phyloP scores from a whole-genome alignment of 2,888 invertebrate species.

The Drosophila peninsularis region DNA sequence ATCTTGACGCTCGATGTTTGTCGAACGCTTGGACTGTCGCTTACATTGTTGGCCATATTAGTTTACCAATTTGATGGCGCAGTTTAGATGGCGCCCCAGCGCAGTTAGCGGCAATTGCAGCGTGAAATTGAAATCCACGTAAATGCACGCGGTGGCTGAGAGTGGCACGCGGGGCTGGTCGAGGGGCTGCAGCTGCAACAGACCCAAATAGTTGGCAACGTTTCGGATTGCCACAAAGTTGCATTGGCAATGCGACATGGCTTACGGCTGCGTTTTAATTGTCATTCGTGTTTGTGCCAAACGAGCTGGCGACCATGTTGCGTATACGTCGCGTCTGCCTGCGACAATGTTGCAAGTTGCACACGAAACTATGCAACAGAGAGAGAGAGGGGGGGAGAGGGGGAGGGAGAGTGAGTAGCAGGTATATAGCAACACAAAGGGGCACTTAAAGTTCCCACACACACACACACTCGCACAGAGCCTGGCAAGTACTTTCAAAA shows the following conservation, averaged over 20 bases:
- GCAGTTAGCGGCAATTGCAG: slow-evolving; percentile 13
- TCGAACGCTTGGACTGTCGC: slow-evolving; percentile 23
- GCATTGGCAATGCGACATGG: slow-evolving; percentile 42
- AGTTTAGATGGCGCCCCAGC: slow-evolving; percentile 16
- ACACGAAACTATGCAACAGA: slow-evolving; percentile 17
- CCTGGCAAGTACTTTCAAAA: slow-evolving; percentile 50
- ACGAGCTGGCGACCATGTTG: slow-evolving; percentile 55
- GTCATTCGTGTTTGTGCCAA: slow-evolving; percentile 47
- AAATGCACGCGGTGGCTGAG: slow-evolving; percentile 3
- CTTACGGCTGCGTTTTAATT: slow-evolving; percentile 60
- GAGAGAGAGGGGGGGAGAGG: background rate
- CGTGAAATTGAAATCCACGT: slow-evolving; percentile 45
- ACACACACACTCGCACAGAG: slow-evolving; percentile 8
- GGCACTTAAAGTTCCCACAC: slow-evolving; percentile 66
- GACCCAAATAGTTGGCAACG: slow-evolving; percentile 36
- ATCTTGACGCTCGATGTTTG: slow-evolving; percentile 40
- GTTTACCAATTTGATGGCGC: slow-evolving; percentile 47
- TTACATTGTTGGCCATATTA: slow-evolving; percentile 51
- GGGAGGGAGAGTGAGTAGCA: slow-evolving; percentile 5
- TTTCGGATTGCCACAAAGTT: slow-evolving; percentile 48
- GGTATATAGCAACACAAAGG: slow-evolving; percentile 63
- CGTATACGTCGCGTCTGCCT: slow-evolving; percentile 37
- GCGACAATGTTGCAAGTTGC: slow-evolving; percentile 48
- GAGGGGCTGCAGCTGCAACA: background rate
- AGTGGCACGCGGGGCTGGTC: background rate